Percentiles rank a stretch among this genome's conserved stretches.
These are phyloP conservation scores for Lytechinus pictus DNA, from an alignment of 35 echinoderm and acorn worm genomes.

Conservation along the genomic window DNA sequence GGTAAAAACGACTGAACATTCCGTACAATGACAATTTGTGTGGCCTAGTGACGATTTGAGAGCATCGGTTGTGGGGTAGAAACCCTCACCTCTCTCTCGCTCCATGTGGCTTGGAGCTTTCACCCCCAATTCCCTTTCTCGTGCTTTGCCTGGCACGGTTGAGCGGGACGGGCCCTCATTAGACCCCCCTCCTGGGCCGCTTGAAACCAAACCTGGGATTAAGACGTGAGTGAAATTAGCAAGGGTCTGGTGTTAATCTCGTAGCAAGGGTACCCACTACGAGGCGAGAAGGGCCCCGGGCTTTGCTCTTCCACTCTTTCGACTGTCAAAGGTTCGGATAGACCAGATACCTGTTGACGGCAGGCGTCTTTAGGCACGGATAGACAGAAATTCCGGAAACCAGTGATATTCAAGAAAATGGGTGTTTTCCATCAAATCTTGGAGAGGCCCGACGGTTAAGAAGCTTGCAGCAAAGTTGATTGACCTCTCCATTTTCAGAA, in stretches of 20 bases:
- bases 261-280: neutral
- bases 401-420: constrained; percentile 28
- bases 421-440: constrained; percentile 36
- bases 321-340: neutral
- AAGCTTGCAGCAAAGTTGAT: constrained; percentile 18
- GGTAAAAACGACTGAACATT: constrained; percentile 15
- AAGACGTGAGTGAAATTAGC: constrained; percentile 53
- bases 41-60: neutral
- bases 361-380: neutral
- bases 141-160: neutral
- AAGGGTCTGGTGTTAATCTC: constrained; percentile 49
- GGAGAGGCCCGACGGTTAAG: neutral
- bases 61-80: neutral
- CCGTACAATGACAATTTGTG: neutral
- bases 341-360: constrained; percentile 48
- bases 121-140: constrained; percentile 7
- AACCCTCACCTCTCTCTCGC: constrained; percentile 33
- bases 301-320: neutral
- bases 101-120: constrained; percentile 34
- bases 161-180: constrained; percentile 46
- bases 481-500: constrained; percentile 23
- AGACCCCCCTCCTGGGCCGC: constrained; percentile 50
- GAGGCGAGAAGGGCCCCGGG: constrained; percentile 44
- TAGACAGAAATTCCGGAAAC: constrained; percentile 36
- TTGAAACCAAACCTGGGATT: constrained; percentile 57